Evolutionary conservation across 2,888 invertebrate genomes (phyloP).

Genomic region (Apoda limacodes): DNA sequence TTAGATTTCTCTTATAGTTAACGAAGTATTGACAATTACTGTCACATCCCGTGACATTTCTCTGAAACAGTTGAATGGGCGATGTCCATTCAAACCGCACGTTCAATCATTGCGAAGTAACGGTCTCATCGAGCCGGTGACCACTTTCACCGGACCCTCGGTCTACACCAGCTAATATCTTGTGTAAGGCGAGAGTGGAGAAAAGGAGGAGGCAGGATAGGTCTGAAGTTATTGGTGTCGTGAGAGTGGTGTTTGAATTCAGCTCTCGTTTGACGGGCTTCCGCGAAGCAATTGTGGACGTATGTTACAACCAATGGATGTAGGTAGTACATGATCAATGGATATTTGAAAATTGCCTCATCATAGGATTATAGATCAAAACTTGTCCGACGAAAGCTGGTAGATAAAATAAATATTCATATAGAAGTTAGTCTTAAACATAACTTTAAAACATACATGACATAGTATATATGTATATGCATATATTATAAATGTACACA

Average conservation of each 20-base stretch:
- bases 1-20: no score
- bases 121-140: constrained; percentile 42
- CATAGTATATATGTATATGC: no score
- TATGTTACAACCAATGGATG: constrained; percentile 27
- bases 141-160: constrained; percentile 12
- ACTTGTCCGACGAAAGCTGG: no score
- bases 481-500: no score
- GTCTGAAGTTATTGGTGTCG: constrained; percentile 18
- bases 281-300: constrained; percentile 49
- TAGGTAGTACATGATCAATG: not conserved
- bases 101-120: constrained; percentile 47
- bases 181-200: not conserved
- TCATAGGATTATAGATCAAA: no score
- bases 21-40: not conserved
- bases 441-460: no score
- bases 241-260: constrained; percentile 61
- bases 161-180: not conserved
- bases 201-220: constrained; percentile 5
- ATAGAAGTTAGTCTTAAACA: no score
- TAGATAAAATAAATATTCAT: no score
- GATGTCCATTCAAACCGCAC: constrained; percentile 41
- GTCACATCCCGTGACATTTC: constrained; percentile 39
- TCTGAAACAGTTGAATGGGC: constrained; percentile 50
- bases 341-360: constrained; percentile 3
- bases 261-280: constrained; percentile 47